Percentiles rank a stretch among this genome's conserved stretches.
Conservation (phyloP, 1,140 invertebrate species). For the Heliconius melpomene region DNA sequence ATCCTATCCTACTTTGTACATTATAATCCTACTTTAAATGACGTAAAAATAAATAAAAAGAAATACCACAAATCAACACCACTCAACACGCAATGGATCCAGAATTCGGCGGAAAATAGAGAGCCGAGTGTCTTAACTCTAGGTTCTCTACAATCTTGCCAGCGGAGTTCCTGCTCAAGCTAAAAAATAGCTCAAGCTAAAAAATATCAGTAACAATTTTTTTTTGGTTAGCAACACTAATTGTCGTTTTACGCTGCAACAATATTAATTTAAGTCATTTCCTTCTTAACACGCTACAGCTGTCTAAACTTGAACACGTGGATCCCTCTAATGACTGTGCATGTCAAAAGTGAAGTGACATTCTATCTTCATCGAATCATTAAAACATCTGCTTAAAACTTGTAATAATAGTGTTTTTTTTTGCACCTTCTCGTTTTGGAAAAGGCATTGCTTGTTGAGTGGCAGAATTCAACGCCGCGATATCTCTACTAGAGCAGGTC, state of each 20-base stretch:
- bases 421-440: too few relatives aligned
- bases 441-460: too few relatives aligned
- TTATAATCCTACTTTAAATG: too few relatives aligned
- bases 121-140: not conserved
- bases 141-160: too few relatives aligned
- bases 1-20: too few relatives aligned
- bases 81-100: too few relatives aligned
- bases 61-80: too few relatives aligned
- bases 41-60: too few relatives aligned
- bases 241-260: not conserved
- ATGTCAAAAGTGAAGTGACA: constrained; percentile 29
- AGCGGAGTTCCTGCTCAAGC: too few relatives aligned
- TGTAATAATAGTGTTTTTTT: not conserved
- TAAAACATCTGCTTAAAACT: not conserved
- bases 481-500: too few relatives aligned
- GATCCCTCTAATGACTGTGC: constrained; percentile 26
- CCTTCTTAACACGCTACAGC: constrained; percentile 7
- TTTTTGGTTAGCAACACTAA: not conserved
- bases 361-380: not conserved
- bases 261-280: constrained; percentile 6
- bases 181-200: not conserved
- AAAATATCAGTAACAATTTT: not conserved
- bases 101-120: too few relatives aligned
- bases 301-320: constrained; percentile 29
- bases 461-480: too few relatives aligned